Evolutionary conservation across 2,113 vertebrate genomes (phyloP).

Genomic region (Bubalus kerabau): DNA sequence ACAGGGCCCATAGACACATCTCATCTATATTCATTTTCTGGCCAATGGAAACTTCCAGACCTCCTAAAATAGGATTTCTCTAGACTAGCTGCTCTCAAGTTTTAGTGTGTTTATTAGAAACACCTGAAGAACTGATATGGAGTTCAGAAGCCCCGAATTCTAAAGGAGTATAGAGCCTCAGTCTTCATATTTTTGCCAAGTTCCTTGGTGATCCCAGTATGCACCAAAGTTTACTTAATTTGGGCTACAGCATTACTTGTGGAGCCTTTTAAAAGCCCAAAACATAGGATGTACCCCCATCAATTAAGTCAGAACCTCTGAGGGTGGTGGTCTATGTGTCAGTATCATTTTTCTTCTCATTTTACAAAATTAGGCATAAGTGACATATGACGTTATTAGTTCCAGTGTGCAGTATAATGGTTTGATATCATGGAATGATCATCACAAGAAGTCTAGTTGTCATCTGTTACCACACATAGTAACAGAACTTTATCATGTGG

Average conservation of each 20-base stretch:
- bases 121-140: neutral
- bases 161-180: neutral
- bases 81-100: neutral
- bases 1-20: neutral
- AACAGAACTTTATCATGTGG: neutral
- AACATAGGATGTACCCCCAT: neutral
- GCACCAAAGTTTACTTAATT: neutral
- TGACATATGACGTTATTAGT: neutral
- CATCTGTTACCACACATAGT: neutral
- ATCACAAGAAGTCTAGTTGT: neutral
- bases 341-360: neutral
- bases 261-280: neutral
- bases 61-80: neutral
- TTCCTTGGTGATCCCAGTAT: neutral
- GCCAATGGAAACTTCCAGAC: neutral
- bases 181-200: neutral
- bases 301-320: neutral
- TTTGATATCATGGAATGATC: neutral
- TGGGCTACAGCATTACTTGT: neutral
- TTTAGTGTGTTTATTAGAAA: neutral
- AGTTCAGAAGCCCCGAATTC: neutral
- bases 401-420: neutral
- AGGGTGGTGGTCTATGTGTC: neutral
- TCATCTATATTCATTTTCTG: neutral
- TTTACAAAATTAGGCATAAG: neutral